Conservation (phyloP, 2,888 invertebrate genomes). For the Dicyrtomina minuta region DNA sequence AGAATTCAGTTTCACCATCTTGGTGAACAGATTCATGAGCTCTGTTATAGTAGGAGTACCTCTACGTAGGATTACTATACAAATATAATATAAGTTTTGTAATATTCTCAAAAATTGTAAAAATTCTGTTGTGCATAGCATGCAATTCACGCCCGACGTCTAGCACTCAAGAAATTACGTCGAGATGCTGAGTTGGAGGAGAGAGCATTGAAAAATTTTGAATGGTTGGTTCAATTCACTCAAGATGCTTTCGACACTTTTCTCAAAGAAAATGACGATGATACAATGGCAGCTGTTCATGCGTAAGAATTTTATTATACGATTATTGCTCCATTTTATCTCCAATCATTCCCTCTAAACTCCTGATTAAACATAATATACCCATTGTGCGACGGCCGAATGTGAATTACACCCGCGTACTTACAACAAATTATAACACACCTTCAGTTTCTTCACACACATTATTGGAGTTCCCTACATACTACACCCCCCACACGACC, state of each 20-base stretch:
- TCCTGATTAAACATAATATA: not conserved
- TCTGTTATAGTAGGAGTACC: too few relatives aligned
- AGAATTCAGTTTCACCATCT: too few relatives aligned
- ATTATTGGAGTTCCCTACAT: not conserved
- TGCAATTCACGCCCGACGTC: slow-evolving; percentile 46
- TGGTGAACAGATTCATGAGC: too few relatives aligned
- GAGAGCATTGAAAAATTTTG: slow-evolving; percentile 46
- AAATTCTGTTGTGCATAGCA: slow-evolving; percentile 32
- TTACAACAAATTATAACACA: not conserved
- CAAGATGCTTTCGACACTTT: slow-evolving; percentile 48
- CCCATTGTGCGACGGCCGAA: not conserved
- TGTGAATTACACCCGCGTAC: too few relatives aligned
- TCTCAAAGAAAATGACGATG: slow-evolving; percentile 50
- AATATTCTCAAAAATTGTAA: too few relatives aligned
- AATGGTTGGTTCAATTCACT: slow-evolving; percentile 49
- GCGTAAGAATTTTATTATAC: slow-evolving; percentile 34
- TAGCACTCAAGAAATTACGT: slow-evolving; percentile 43
- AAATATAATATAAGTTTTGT: too few relatives aligned
- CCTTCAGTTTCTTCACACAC: not conserved
- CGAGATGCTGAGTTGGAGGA: slow-evolving; percentile 47
- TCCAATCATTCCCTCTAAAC: not conserved
- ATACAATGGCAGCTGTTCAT: slow-evolving; percentile 42
- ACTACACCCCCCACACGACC: not conserved
- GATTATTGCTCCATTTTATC: not conserved
- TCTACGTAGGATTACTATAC: too few relatives aligned